Evolutionary conservation across 2,888 invertebrate species (phyloP).

Genomic region (Margaritifera margaritifera): DNA sequence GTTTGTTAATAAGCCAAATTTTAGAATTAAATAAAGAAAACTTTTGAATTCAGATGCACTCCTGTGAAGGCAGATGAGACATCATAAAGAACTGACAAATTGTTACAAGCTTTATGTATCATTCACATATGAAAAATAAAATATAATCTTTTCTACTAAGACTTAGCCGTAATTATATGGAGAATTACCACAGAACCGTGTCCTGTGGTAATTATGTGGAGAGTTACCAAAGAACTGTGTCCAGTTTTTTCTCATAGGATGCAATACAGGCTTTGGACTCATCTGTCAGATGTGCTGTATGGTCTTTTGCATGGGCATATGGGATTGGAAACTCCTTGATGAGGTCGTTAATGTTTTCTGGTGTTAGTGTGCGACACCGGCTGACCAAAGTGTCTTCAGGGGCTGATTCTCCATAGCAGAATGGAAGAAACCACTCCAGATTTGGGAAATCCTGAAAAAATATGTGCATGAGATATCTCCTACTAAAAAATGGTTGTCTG

Average conservation of each 20-base stretch:
- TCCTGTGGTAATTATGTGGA: too few relatives aligned
- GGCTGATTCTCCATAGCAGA: slow-evolving; percentile 65
- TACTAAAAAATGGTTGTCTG: neutral
- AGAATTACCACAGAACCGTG: slow-evolving; percentile 1
- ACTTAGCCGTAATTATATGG: too few relatives aligned
- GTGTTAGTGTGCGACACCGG: slow-evolving; percentile 54
- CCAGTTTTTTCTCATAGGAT: slow-evolving; percentile 58
- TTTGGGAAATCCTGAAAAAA: slow-evolving; percentile 65
- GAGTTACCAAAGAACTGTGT: too few relatives aligned
- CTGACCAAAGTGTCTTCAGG: slow-evolving; percentile 61
- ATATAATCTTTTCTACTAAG: too few relatives aligned
- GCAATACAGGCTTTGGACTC: slow-evolving; percentile 67
- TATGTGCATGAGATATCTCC: neutral
- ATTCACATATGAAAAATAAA: too few relatives aligned
- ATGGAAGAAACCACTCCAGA: slow-evolving; percentile 70
- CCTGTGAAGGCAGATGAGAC: too few relatives aligned
- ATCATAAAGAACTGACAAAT: too few relatives aligned
- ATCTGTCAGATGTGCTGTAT: slow-evolving; percentile 51
- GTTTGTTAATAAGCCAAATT: too few relatives aligned
- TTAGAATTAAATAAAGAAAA: too few relatives aligned
- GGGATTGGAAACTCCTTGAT: slow-evolving; percentile 64
- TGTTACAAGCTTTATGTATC: too few relatives aligned
- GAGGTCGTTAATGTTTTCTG: slow-evolving; percentile 67
- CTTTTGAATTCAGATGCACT: too few relatives aligned
- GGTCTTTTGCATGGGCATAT: slow-evolving; percentile 61